These are phyloP conservation scores for Copsychus sechellarum DNA, from an alignment of 2,113 vertebrate genomes.

Conservation along the genomic window DNA sequence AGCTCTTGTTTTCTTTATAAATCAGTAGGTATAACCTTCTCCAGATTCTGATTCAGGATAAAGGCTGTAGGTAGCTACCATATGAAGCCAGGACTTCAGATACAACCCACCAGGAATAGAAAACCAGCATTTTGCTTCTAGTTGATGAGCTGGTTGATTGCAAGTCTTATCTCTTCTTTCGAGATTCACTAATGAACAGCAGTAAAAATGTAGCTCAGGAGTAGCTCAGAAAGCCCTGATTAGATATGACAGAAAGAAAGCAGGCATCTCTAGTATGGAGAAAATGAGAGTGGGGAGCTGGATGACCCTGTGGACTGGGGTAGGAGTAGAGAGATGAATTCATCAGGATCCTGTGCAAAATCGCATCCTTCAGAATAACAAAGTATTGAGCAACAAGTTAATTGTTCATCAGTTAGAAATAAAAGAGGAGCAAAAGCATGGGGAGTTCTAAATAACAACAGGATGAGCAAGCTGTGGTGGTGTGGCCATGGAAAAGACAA, in stretches of 20 bases:
- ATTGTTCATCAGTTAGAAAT: constrained; percentile 25
- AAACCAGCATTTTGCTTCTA: background rate
- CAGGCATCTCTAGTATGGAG: background rate
- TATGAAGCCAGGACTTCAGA: background rate
- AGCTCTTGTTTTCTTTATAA: background rate
- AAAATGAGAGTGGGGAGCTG: background rate
- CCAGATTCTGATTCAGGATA: background rate
- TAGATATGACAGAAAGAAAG: background rate
- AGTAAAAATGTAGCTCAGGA: background rate
- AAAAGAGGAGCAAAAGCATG: background rate
- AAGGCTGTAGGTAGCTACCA: background rate
- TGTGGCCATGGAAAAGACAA: background rate
- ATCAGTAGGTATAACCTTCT: background rate
- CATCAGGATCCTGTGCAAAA: background rate
- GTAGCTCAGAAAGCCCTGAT: background rate
- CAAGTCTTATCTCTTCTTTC: background rate
- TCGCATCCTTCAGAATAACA: background rate
- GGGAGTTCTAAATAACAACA: background rate
- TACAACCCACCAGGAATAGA: background rate
- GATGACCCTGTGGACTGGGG: background rate
- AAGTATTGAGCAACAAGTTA: background rate
- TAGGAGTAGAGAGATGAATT: background rate
- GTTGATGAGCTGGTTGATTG: constrained; percentile 8
- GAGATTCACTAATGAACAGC: background rate
- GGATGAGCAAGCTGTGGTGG: background rate